Base-by-base conservation (phyloP, 2,797 vertebrate species). In the Ataeniobius toweri region DNA sequence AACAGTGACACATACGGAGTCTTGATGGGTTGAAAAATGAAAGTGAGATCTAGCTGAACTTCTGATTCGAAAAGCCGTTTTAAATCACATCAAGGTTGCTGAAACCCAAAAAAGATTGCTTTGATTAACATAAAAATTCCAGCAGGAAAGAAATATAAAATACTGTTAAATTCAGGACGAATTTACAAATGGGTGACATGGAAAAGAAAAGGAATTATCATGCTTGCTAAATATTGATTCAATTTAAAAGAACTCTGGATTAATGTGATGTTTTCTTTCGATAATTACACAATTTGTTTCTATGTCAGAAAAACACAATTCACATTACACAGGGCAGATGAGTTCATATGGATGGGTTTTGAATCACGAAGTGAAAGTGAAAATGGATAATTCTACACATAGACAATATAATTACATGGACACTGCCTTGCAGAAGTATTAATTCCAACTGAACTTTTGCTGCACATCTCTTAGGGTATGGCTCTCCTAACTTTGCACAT, bases 1-100 rank as follows among this genome's bases (percentile, higher is more conserved):
- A 68, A 44, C 20, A 2, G 39, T 44, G 65, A 44, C 13, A 39
- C 65, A 68, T 44, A 24, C 5, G 12, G 10, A 68, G 65, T 44
- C 36, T 65, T n/a, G 39, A 68, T 68, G 24, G 65, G 65, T 68
- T 68, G 39, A 1, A 14, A 67, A 68, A 68, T 68, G 44, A 68
- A 68, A 44, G 65, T 2, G 22, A n/a, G 41, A 68, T 68, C 65
- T 44, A 68, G 9, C 39, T 68, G 65, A 68, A 44, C 22, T 68
- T 68, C 12, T 0, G 22, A 44, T 44, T 68, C 24, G 22, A 28
- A 44, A 10, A n/a, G 63, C 22, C 41, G 3, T 44, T 67, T 20
- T 67, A 67, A 68, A 68, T n/a, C 36, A 24, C 39, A 68, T 41
- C 39, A 44, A 44, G 65, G 39, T n/a, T n/a, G 39, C 36, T n/a